Evolutionary conservation across 2,888 invertebrate genomes (phyloP), one percentile per base, ranked within the genome.

Genomic region (Cantharis rufa): DNA sequence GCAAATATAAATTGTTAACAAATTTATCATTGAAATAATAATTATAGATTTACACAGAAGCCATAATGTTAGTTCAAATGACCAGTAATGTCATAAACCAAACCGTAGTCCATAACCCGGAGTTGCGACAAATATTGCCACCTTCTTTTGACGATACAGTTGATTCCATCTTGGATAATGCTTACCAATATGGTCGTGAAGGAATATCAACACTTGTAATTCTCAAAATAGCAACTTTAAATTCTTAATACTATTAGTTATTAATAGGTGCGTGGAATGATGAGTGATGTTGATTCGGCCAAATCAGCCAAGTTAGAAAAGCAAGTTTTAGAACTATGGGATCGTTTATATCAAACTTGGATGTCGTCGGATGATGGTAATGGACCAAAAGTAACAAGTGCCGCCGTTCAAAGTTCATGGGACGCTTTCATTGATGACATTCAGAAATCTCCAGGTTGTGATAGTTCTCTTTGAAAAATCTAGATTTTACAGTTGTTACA

Each of bases 261-360:
- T 48, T 48, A 7, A 48, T n/a, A 95, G 94, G 92, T 95, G 32
- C 93, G 93, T 85, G 92, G 93, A 84, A 91, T 96, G 83, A 90
- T 97, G 72, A 93, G 93, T 86, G 95, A 95, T 83, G 93, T 95
- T 1, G 95, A 96, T 85, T 92, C 94, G 0, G 91, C 92, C 24
- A 96, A 96, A 88, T 94, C 95, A 62, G 92, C 92, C 27, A 93
- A 94, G 78, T 90, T 98, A 62, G 98, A 98, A 86, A 92, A 93
- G 79, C 97, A 98, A 88, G 93, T 97, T 1, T 89, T 98, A 62
- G 96, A 97, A 87, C 90, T 98, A 15, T 98, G 97, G 96, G 98
- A 98, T 88, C 91, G 96, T 77, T 91, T 98, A 66, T 98, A 98
- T 88, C 96, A 97, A 88, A 94, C 95, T 77, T 97, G 96, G 96